phyloP scores from a whole-genome alignment of 2,113 vertebrate genomes.

The Carlito syrichta region DNA sequence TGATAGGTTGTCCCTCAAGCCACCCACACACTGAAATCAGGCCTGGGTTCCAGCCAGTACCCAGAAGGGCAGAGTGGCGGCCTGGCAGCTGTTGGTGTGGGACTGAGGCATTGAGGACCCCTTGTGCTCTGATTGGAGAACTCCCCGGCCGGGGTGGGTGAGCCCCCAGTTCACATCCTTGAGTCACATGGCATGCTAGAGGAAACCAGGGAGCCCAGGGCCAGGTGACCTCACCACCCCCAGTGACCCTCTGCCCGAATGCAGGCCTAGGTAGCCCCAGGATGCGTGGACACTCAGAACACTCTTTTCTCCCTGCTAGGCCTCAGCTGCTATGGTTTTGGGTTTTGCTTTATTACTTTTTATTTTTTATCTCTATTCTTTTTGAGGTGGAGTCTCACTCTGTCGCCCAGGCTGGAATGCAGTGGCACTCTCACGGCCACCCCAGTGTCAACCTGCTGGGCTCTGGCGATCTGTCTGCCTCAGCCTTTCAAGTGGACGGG shows the following conservation, averaged over 20 bases:
- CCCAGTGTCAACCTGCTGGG: no score
- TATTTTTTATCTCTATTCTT: no score
- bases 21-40: no score
- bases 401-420: no score
- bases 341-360: accelerated
- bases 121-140: neutral
- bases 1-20: no score
- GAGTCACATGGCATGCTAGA: neutral
- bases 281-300: neutral
- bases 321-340: neutral
- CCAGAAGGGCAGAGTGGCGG: neutral
- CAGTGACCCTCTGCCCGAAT: neutral
- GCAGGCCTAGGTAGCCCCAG: neutral
- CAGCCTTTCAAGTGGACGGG: no score
- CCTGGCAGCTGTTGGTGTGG: neutral
- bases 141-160: no score
- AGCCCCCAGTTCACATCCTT: neutral
- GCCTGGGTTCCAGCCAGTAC: neutral
- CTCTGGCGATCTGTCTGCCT: no score
- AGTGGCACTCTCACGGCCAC: no score
- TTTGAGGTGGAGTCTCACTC: no score
- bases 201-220: neutral
- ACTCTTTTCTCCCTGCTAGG: neutral
- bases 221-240: neutral
- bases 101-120: accelerated